Conservation (phyloP, 2,888 invertebrate genomes). For the Busseola fusca region DNA sequence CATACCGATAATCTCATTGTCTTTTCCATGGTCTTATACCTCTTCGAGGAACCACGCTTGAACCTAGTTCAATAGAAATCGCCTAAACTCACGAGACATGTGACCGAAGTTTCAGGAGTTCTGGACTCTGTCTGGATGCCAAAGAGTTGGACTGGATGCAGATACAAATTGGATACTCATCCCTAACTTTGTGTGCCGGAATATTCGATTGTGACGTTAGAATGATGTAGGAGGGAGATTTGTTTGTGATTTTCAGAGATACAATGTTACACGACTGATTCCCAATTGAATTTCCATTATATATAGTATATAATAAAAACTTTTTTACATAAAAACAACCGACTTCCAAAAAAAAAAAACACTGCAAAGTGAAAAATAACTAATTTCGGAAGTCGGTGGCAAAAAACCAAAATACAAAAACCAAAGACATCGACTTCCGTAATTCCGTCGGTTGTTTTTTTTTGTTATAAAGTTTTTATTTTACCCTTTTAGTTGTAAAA, state of each 20-base stretch:
- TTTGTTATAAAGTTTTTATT: too few relatives aligned
- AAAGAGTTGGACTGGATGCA: conserved; percentile 64
- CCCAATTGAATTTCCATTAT: too few relatives aligned
- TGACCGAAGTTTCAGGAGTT: conserved; percentile 74
- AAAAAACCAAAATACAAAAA: too few relatives aligned
- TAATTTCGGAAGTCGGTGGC: too few relatives aligned
- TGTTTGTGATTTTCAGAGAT: conserved; percentile 10
- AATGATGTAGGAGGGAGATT: background rate
- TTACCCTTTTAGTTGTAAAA: too few relatives aligned
- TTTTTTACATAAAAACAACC: too few relatives aligned
- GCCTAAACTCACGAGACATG: conserved; percentile 79
- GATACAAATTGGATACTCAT: conserved; percentile 72
- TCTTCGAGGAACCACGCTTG: conserved; percentile 48
- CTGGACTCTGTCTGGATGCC: conserved; percentile 71
- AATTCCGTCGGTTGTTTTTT: too few relatives aligned
- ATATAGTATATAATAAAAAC: too few relatives aligned
- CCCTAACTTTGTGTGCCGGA: conserved; percentile 51
- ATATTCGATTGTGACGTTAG: conserved; percentile 46
- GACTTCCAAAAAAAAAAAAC: too few relatives aligned
- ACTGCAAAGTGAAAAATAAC: too few relatives aligned
- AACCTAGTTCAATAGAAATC: conserved; percentile 75
- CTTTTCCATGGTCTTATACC: conserved; percentile 51
- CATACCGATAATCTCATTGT: background rate
- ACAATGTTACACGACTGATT: background rate
- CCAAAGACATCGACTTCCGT: too few relatives aligned